Conservation (phyloP, 2,797 vertebrate species). For the Fistularia tabacaria region DNA sequence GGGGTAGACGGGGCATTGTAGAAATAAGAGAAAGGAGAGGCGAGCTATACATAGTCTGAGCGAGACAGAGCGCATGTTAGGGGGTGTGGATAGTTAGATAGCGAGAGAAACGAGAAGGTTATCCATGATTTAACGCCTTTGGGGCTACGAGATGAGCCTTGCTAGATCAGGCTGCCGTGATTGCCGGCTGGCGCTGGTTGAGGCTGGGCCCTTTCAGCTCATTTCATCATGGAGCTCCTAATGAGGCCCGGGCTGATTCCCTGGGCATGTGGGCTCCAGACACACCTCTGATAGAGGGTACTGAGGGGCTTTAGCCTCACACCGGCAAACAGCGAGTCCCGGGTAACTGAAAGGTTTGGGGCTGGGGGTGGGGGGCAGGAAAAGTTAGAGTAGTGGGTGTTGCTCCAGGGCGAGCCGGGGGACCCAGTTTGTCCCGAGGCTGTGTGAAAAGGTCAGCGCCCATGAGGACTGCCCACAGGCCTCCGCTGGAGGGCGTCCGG, state of each 20-base stretch:
- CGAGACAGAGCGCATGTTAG: constrained; percentile 55
- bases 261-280: constrained; percentile 53
- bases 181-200: constrained; percentile 67
- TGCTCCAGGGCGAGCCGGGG: constrained; percentile 64
- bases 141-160: constrained; percentile 68
- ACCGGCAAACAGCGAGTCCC: constrained; percentile 32
- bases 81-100: constrained; percentile 62
- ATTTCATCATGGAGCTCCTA: constrained; percentile 79
- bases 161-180: constrained; percentile 66
- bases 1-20: constrained; percentile 21
- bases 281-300: constrained; percentile 54
- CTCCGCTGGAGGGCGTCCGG: constrained; percentile 66
- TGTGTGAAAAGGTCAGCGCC: constrained; percentile 74
- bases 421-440: constrained; percentile 69
- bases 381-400: constrained; percentile 32
- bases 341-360: constrained; percentile 18
- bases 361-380: neutral
- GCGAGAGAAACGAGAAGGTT: constrained; percentile 65
- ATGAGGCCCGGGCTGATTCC: constrained; percentile 71
- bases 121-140: constrained; percentile 79
- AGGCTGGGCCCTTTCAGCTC: constrained; percentile 74
- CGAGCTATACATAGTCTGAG: constrained; percentile 49
- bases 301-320: constrained; percentile 25
- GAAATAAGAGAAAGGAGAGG: constrained; percentile 41
- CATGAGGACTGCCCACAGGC: constrained; percentile 63